A percentile compares a stretch with the other conserved stretches of the same genome.
These are phyloP conservation scores for Agapornis roseicollis DNA, from an alignment of 2,113 vertebrate species.

Conservation along the genomic window DNA sequence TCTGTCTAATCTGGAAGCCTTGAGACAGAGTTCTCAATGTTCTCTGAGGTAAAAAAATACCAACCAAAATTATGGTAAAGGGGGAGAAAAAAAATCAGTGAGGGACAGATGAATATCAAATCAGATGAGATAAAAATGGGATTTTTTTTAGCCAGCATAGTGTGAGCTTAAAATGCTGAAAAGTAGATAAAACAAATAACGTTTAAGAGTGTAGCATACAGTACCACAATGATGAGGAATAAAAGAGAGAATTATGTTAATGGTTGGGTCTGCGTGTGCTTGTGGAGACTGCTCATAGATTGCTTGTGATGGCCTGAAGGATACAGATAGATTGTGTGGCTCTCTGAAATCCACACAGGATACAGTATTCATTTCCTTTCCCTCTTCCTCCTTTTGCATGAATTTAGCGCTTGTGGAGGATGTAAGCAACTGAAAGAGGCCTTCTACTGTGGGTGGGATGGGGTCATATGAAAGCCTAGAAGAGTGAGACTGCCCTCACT, in stretches of 20 bases:
- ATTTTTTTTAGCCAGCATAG: constrained; percentile 32
- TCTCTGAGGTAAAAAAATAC: constrained; percentile 72
- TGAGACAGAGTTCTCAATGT: constrained; percentile 76
- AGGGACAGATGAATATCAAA: constrained; percentile 76
- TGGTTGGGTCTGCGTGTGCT: constrained; percentile 31
- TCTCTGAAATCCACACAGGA: neutral
- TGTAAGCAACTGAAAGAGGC: neutral
- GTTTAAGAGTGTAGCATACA: constrained; percentile 61
- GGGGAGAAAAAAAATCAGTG: constrained; percentile 31
- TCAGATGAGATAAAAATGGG: constrained; percentile 61
- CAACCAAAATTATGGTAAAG: constrained; percentile 77
- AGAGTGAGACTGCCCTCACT: neutral
- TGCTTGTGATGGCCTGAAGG: constrained; percentile 43
- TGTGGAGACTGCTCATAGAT: constrained; percentile 24
- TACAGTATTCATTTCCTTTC: constrained; percentile 13
- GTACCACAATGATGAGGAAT: constrained; percentile 34
- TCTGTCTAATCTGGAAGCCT: constrained; percentile 78
- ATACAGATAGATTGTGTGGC: neutral
- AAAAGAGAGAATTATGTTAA: constrained; percentile 73
- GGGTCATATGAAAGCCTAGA: neutral
- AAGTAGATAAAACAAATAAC: constrained; percentile 70
- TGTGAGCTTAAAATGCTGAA: constrained; percentile 62
- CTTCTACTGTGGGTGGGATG: neutral
- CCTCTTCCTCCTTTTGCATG: neutral
- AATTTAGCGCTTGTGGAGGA: constrained; percentile 1